These are phyloP conservation scores for Lottia scabra DNA, from an alignment of 2,888 invertebrate species.

Conservation along the genomic window DNA sequence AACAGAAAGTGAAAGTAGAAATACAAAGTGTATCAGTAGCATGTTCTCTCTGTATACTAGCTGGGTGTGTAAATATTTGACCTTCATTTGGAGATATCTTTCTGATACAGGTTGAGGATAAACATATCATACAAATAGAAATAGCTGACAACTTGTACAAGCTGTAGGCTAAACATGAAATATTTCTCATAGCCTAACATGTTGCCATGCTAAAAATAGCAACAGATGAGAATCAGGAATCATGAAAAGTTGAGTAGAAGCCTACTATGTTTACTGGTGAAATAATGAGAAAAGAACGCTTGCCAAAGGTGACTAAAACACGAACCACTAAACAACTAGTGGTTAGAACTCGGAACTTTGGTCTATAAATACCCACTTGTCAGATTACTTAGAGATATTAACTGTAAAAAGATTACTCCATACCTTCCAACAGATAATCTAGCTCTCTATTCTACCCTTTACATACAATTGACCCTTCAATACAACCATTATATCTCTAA, in stretches of 20 bases:
- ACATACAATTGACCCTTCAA: slow-evolving; percentile 3
- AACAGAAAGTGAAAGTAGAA: too few relatives aligned
- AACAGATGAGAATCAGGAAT: background rate
- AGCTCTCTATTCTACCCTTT: background rate
- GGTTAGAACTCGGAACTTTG: background rate
- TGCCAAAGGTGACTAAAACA: background rate
- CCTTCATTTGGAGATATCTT: too few relatives aligned
- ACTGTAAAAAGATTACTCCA: slow-evolving; percentile 2
- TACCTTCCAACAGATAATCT: background rate
- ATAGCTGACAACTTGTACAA: background rate
- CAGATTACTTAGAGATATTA: background rate
- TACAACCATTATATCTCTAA: background rate
- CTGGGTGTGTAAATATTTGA: too few relatives aligned
- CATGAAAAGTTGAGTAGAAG: background rate
- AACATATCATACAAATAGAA: background rate
- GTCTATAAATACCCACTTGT: background rate
- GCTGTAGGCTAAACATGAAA: background rate
- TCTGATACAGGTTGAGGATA: too few relatives aligned
- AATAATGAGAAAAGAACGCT: background rate
- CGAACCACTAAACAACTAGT: background rate
- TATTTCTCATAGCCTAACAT: slow-evolving; percentile 2
- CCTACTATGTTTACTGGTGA: slow-evolving; percentile 4
- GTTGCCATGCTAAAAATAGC: background rate
- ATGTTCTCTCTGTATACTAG: too few relatives aligned
- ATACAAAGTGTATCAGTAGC: too few relatives aligned